These are phyloP conservation scores for Chrysogorgia sp. DNA, from an alignment of 92 coral and sea anemone species.

Conservation along the genomic window DNA sequence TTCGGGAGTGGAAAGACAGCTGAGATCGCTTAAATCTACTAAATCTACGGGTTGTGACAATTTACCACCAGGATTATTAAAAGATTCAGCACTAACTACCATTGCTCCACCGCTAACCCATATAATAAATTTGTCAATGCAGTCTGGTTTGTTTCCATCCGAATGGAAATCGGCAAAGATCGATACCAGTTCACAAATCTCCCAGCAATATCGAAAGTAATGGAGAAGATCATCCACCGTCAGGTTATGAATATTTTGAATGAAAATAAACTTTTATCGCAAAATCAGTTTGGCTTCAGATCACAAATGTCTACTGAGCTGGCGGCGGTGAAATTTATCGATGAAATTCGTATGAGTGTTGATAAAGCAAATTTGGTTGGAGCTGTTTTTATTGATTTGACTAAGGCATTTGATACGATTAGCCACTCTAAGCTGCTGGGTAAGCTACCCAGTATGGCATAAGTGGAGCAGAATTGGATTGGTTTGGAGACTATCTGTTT, in stretches of 20 bases:
- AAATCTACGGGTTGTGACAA: not conserved
- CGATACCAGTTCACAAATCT: too few species aligned
- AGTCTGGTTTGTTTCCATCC: constrained; percentile 24
- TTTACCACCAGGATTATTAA: constrained; percentile 1
- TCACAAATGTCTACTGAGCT: constrained; percentile 11
- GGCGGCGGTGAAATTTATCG: constrained; percentile 29
- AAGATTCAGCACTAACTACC: not conserved
- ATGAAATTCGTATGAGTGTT: constrained; percentile 28
- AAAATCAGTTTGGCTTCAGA: constrained; percentile 26
- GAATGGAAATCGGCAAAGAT: constrained; percentile 39
- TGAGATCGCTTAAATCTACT: not conserved
- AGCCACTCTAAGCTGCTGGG: constrained; percentile 14
- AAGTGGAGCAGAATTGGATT: not conserved
- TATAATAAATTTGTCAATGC: constrained; percentile 33
- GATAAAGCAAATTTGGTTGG: constrained; percentile 20
- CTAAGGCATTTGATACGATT: constrained; percentile 32
- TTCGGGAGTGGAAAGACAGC: constrained; percentile 4
- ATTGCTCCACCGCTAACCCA: constrained; percentile 34
- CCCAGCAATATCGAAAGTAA: constrained; percentile 35
- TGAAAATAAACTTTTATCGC: constrained; percentile 21
- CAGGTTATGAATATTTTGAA: constrained; percentile 27
- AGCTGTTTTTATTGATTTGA: constrained; percentile 24
- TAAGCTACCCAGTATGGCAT: not conserved
- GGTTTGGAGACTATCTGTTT: not conserved
- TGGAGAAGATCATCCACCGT: constrained; percentile 3